Evolutionary conservation across 1,140 invertebrate genomes (phyloP).

Genomic region (Dendrolimus punctatus): DNA sequence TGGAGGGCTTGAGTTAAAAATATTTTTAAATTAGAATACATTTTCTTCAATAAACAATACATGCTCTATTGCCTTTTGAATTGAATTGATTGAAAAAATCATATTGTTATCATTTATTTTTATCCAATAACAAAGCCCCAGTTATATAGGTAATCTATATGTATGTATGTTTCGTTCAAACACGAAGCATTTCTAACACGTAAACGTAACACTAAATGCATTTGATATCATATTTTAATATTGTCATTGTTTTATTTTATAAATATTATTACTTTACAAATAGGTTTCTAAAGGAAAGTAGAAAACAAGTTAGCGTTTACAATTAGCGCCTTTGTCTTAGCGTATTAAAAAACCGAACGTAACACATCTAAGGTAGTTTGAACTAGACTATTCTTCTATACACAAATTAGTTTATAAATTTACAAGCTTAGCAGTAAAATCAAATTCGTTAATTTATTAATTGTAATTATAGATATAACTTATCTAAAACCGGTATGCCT

Average conservation of each 20-base stretch:
- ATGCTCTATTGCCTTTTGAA: too few relatives aligned
- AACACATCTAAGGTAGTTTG: slow-evolving; percentile 14
- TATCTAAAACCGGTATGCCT: slow-evolving; percentile 9
- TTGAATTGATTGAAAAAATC: too few relatives aligned
- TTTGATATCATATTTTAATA: slow-evolving; percentile 59
- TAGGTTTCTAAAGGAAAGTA: slow-evolving; percentile 46
- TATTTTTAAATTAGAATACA: too few relatives aligned
- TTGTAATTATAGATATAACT: slow-evolving; percentile 12
- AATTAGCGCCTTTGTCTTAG: slow-evolving; percentile 13
- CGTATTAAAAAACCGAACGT: slow-evolving; percentile 10
- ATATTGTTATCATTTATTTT: too few relatives aligned
- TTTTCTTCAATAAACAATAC: too few relatives aligned
- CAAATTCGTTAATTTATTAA: slow-evolving; percentile 27
- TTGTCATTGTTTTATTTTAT: slow-evolving; percentile 65
- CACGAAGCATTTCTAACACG: slow-evolving; percentile 54
- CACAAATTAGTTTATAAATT: slow-evolving; percentile 21
- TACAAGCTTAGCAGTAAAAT: slow-evolving; percentile 29
- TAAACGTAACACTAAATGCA: slow-evolving; percentile 56
- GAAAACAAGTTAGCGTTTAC: slow-evolving; percentile 20
- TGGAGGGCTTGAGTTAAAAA: too few relatives aligned
- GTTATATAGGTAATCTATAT: too few relatives aligned
- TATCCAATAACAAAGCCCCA: too few relatives aligned
- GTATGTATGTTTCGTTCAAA: slow-evolving; percentile 33
- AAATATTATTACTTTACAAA: slow-evolving; percentile 60
- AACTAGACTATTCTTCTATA: slow-evolving; percentile 20